Evolutionary conservation across 2,888 invertebrate species (phyloP), one percentile per base, ranked within the genome.

Genomic region (Scelioninae gen. 1): DNA sequence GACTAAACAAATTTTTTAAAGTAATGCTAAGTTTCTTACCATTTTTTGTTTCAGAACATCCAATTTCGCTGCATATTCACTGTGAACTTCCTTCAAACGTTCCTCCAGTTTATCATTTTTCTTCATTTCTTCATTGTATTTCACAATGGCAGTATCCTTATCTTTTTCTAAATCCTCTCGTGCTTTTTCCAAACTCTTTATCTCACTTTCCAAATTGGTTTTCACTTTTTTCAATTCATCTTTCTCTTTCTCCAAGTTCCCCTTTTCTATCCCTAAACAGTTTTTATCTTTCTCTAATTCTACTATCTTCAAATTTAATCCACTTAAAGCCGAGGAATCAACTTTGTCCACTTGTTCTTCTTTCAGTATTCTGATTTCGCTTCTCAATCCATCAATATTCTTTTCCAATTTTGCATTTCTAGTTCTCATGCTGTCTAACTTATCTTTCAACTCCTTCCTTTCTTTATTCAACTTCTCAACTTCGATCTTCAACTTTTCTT

Each of bases 1-100:
- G n/a, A n/a, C n/a, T n/a, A n/a, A n/a, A n/a, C n/a, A n/a, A n/a
- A n/a, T n/a, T n/a, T n/a, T n/a, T n/a, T n/a, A n/a, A n/a, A n/a
- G n/a, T n/a, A n/a, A n/a, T n/a, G n/a, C n/a, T n/a, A n/a, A n/a
- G n/a, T n/a, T 56, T 94, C 95, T 94, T 93, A 96, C 96, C 96
- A 96, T 96, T 94, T 96, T 96, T 63, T 94, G 94, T 91, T 96
- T 97, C 94, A 96, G 95, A 91, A 95, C 94, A 88, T 95, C 95
- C 88, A 97, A 92, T 92, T 96, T 96, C 85, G 94, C 94, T 88
- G 96, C 96, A 89, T 96, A 95, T 88, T 96, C 96, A 16, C 93
- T 93, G 71, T 94, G 93, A 5, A 95, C 93, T 74, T 95, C 94
- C 90, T 93, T 93, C 51, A 94, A 47, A 15, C 88, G 87, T 31